phyloP scores from a whole-genome alignment of 2,113 vertebrate species.

The Zingel zingel region DNA sequence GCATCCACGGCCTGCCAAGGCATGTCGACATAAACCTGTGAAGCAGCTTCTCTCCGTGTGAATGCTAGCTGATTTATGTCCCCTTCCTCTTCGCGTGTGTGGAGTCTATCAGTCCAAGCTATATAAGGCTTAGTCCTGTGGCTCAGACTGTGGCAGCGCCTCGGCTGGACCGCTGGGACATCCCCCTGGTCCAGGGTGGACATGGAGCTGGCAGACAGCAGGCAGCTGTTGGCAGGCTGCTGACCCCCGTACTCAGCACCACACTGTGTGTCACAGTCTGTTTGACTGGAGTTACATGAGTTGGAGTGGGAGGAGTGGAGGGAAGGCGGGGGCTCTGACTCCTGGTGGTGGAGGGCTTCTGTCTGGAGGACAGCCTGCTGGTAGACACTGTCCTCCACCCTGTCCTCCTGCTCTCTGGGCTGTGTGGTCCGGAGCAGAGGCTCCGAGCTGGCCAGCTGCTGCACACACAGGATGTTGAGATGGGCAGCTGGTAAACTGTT shows the following conservation, averaged over 20 bases:
- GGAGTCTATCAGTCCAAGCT: background rate
- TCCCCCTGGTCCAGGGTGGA: constrained; percentile 11
- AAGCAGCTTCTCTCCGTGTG: constrained; percentile 45
- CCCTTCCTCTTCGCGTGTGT: fast-evolving
- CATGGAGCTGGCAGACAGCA: constrained; percentile 73
- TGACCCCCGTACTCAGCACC: constrained; percentile 39
- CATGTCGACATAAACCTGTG: constrained; percentile 75
- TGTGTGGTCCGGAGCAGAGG: constrained; percentile 74
- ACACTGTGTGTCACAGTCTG: constrained; percentile 59
- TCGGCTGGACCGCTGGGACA: background rate
- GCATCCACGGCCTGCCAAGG: constrained; percentile 60
- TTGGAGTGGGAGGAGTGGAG: constrained; percentile 79
- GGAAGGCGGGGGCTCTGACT: constrained; percentile 78
- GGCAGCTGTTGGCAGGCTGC: constrained; percentile 66
- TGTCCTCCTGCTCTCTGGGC: constrained; percentile 60
- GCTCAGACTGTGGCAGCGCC: constrained; percentile 80
- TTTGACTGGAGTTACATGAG: constrained; percentile 75
- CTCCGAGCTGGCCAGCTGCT: constrained; percentile 86
- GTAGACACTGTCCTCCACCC: constrained; percentile 49
- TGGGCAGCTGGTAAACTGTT: constrained; percentile 75
- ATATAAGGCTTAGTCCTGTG: constrained; percentile 77
- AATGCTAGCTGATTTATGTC: background rate
- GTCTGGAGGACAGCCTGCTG: constrained; percentile 76
- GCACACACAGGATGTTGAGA: constrained; percentile 78
- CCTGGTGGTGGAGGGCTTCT: constrained; percentile 77